A percentile compares a stretch with the other conserved stretches of the same genome.
Conservation (phyloP, 2,113 vertebrate species). For the Peromyscus leucopus region DNA sequence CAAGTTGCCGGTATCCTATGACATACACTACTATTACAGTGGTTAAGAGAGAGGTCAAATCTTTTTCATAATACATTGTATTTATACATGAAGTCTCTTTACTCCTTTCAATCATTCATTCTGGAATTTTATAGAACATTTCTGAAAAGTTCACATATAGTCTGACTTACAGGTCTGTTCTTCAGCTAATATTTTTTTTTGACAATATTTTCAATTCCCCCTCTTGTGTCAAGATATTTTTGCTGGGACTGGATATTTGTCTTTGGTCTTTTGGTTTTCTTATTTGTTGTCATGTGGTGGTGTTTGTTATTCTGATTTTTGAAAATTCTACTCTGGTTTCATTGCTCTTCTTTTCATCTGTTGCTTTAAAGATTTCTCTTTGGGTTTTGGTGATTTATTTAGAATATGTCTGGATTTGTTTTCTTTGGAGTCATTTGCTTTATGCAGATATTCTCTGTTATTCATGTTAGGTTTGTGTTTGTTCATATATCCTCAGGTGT, state of each 20-base stretch:
- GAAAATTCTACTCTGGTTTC: no score
- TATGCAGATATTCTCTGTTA: neutral
- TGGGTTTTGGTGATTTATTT: neutral
- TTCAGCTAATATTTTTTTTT: neutral
- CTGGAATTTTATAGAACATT: neutral
- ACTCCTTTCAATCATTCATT: neutral
- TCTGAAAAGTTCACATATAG: neutral
- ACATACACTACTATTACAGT: neutral
- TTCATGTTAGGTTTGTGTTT: neutral
- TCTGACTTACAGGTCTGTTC: neutral
- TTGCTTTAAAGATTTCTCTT: neutral
- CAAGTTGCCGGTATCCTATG: neutral
- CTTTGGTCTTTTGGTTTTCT: neutral
- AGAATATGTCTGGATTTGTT: neutral
- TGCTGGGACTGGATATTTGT: neutral
- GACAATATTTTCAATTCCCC: neutral
- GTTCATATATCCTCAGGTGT: neutral
- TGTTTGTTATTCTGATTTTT: no score
- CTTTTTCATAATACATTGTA: neutral
- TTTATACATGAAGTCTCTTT: neutral
- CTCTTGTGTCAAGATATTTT: neutral
- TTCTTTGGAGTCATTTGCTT: neutral
- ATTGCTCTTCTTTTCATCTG: neutral
- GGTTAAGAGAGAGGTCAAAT: neutral
- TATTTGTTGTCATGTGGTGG: neutral